Percentiles rank a stretch among this genome's conserved stretches.
Evolutionary conservation across 2,113 vertebrate genomes (phyloP).

Genomic region (Onychostruthus taczanowskii): DNA sequence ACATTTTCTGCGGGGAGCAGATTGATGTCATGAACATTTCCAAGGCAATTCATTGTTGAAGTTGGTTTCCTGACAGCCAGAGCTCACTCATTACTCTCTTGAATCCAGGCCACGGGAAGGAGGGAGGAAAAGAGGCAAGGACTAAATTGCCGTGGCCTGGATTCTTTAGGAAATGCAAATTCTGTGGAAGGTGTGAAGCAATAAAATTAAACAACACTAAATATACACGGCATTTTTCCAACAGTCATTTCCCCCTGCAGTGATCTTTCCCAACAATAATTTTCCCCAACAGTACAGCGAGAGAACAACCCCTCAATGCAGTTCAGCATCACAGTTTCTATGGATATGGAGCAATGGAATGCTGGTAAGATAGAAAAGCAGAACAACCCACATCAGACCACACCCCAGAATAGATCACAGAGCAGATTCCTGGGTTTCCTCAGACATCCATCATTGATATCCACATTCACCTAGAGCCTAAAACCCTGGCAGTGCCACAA

Average conservation of each 20-base stretch:
- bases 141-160: neutral
- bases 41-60: neutral
- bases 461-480: neutral
- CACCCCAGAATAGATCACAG: neutral
- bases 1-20: neutral
- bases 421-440: neutral
- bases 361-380: neutral
- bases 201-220: neutral
- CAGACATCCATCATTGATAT: neutral
- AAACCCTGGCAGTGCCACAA: neutral
- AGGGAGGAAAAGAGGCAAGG: neutral
- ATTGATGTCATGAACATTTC: neutral
- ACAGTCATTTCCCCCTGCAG: neutral
- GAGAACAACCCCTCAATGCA: neutral
- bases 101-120: slow-evolving; percentile 18
- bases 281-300: neutral
- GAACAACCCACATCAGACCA: neutral
- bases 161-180: slow-evolving; percentile 6
- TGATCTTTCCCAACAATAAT: neutral
- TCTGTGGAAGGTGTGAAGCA: neutral
- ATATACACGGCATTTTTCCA: neutral
- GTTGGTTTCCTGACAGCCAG: neutral
- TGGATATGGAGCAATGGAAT: slow-evolving; percentile 3
- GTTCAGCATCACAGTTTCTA: neutral
- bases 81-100: slow-evolving; percentile 46